These are phyloP conservation scores for Parnassius smintheus DNA, from an alignment of 2,888 invertebrate genomes.

Conservation along the genomic window DNA sequence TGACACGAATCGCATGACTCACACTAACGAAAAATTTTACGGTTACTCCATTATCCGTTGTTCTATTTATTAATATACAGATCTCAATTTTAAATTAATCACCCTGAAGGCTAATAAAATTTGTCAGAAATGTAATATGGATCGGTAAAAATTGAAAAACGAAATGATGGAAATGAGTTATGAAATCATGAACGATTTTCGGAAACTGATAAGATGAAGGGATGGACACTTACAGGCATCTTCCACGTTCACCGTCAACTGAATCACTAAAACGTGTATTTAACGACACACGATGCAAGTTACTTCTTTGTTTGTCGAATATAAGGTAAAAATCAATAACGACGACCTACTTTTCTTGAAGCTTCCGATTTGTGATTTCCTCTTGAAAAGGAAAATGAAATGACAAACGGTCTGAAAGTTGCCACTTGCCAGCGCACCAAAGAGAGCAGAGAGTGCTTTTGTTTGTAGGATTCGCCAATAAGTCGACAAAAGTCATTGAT, in stretches of 20 bases:
- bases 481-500: no score
- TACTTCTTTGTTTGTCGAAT: conserved; percentile 59
- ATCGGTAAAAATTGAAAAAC: conserved; percentile 30
- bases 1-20: conserved; percentile 52
- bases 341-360: conserved; percentile 67
- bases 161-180: conserved; percentile 38
- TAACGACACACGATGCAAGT: conserved; percentile 42
- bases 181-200: conserved; percentile 45
- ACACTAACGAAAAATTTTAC: conserved; percentile 31
- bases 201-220: conserved; percentile 49
- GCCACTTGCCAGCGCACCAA: conserved; percentile 2
- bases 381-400: conserved; percentile 33
- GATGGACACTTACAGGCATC: conserved; percentile 68
- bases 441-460: neutral
- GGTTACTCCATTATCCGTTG: conserved; percentile 9
- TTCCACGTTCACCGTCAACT: conserved; percentile 44
- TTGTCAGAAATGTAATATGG: conserved; percentile 25
- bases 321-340: conserved; percentile 69
- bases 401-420: conserved; percentile 31
- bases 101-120: neutral
- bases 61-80: neutral
- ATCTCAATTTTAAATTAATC: conserved; percentile 7
- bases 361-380: conserved; percentile 36
- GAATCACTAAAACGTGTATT: conserved; percentile 47
- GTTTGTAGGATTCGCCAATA: no score